A percentile compares a stretch with the other conserved stretches of the same genome.
Conservation (phyloP, 2,797 vertebrate genomes). For the Spinibarbus caldwelli region DNA sequence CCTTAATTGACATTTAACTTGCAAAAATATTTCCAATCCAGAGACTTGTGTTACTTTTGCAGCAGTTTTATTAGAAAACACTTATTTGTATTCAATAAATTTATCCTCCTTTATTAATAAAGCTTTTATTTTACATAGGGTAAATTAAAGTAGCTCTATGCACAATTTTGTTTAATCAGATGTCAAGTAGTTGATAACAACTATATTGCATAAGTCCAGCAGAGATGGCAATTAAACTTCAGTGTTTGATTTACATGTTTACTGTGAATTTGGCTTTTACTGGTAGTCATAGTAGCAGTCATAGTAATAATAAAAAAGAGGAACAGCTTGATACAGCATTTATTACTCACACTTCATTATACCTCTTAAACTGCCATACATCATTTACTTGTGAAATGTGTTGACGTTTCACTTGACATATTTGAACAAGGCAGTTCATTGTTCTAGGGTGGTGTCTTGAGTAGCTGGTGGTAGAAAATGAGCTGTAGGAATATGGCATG, state of each 20-base stretch:
- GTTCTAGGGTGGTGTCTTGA: slow-evolving; percentile 14
- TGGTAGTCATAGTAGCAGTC: neutral
- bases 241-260: neutral
- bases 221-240: neutral
- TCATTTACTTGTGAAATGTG: neutral
- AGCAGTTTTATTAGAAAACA: too few species aligned
- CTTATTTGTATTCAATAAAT: neutral
- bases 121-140: neutral
- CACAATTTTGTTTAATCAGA: neutral
- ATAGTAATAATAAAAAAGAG: slow-evolving; percentile 8
- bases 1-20: neutral
- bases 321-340: neutral
- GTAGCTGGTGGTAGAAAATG: slow-evolving; percentile 1
- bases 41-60: neutral
- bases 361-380: neutral
- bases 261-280: neutral
- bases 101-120: neutral
- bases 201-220: neutral
- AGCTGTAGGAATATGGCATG: neutral
- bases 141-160: neutral
- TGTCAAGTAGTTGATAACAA: neutral
- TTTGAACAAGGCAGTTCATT: slow-evolving; percentile 31
- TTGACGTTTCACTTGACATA: neutral
- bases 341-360: neutral
- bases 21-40: too few species aligned